Conservation (phyloP, 1,140 invertebrate genomes). For the Heliconius nattereri region DNA sequence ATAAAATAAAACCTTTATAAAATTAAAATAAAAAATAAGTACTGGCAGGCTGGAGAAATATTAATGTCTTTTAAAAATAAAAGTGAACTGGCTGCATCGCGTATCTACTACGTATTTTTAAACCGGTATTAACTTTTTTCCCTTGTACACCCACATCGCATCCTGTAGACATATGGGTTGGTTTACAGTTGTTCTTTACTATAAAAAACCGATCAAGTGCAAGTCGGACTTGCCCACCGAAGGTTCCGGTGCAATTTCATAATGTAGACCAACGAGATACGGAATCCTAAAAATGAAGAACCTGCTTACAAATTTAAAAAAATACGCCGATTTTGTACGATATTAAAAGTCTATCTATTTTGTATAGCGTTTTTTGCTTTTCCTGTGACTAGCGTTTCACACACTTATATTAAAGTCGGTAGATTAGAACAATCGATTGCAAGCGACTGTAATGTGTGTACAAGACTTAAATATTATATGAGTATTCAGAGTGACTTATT, state of each 20-base stretch:
- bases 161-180: slow-evolving; percentile 2
- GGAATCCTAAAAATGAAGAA: too few species aligned
- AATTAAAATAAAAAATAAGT: slow-evolving; percentile 3
- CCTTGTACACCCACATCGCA: background rate
- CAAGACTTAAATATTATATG: too few species aligned
- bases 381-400: too few species aligned
- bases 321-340: too few species aligned
- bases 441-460: too few species aligned
- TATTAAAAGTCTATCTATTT: too few species aligned
- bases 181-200: background rate
- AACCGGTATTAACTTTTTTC: slow-evolving; percentile 12
- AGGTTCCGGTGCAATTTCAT: background rate
- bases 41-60: slow-evolving; percentile 27
- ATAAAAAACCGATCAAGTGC: background rate
- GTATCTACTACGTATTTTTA: slow-evolving; percentile 15
- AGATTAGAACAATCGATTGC: too few species aligned
- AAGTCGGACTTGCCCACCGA: background rate
- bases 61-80: slow-evolving; percentile 29
- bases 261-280: background rate
- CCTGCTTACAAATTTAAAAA: too few species aligned
- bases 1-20: slow-evolving; percentile 10
- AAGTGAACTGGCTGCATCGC: slow-evolving; percentile 16
- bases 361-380: too few species aligned
- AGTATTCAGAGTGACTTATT: too few species aligned
- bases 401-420: too few species aligned